These are phyloP conservation scores for Carcina quercana DNA, from an alignment of 2,888 invertebrate species.

Conservation along the genomic window DNA sequence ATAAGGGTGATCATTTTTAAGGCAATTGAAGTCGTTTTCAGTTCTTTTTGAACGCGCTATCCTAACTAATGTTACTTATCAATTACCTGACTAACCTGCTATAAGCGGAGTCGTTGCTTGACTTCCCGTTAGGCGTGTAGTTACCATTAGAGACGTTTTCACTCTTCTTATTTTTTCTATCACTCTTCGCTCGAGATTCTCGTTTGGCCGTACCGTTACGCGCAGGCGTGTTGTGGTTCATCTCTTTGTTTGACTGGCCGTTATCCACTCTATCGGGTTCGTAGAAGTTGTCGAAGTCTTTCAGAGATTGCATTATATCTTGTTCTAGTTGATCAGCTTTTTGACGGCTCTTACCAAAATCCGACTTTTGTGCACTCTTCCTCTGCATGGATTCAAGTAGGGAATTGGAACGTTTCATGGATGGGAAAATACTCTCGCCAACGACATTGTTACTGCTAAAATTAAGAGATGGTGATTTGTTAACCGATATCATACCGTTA, in stretches of 20 bases:
- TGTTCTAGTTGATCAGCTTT: constrained; percentile 65
- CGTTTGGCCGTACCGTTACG: constrained; percentile 44
- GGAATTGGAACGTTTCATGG: constrained; percentile 73
- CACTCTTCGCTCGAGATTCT: constrained; percentile 39
- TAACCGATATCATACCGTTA: constrained; percentile 58
- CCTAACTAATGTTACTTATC: too few species aligned
- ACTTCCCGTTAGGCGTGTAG: constrained; percentile 51
- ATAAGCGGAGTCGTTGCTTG: constrained; percentile 83
- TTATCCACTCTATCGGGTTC: constrained; percentile 53
- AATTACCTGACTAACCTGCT: constrained; percentile 82
- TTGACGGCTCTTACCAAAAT: constrained; percentile 51
- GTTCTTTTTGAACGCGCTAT: too few species aligned
- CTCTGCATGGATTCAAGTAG: constrained; percentile 70
- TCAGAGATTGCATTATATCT: constrained; percentile 66
- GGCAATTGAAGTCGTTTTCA: too few species aligned
- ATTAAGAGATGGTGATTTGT: constrained; percentile 72
- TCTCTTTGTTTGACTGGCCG: constrained; percentile 36
- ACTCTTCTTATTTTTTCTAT: constrained; percentile 47
- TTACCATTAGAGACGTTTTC: constrained; percentile 48
- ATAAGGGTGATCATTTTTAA: too few species aligned
- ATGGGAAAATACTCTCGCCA: constrained; percentile 62
- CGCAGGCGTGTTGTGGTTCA: constrained; percentile 28
- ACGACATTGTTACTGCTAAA: constrained; percentile 71
- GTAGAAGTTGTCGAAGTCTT: constrained; percentile 67
- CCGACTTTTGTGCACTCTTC: constrained; percentile 44